Evolutionary conservation across 2,113 vertebrate species (phyloP).

Genomic region (Montifringilla adamsi): DNA sequence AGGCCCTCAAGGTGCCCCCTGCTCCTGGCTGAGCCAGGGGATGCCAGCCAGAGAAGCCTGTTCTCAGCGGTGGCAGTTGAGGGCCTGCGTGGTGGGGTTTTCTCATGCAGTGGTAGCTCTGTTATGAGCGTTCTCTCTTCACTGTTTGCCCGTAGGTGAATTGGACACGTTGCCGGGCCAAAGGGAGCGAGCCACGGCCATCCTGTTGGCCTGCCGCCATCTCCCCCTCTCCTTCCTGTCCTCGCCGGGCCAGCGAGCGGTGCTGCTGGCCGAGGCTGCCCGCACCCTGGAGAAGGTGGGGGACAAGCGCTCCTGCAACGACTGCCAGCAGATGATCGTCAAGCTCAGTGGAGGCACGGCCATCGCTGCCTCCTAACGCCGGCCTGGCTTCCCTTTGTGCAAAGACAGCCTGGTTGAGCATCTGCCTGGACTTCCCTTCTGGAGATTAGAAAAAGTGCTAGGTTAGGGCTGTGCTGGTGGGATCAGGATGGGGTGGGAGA

Average conservation of each 20-base stretch:
- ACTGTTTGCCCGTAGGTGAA: slow-evolving; percentile 57
- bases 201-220: slow-evolving; percentile 93
- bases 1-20: neutral
- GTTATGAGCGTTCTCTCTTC: neutral
- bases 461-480: slow-evolving; percentile 31
- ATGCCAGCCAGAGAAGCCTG: neutral
- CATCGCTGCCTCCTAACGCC: slow-evolving; percentile 84
- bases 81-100: neutral
- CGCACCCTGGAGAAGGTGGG: slow-evolving; percentile 95
- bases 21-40: neutral
- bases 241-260: slow-evolving; percentile 87
- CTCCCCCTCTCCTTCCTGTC: slow-evolving; percentile 93
- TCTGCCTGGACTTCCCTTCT: slow-evolving; percentile 10
- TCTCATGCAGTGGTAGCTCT: neutral
- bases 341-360: slow-evolving; percentile 90
- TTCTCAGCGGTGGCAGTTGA: neutral
- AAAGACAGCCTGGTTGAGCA: neutral
- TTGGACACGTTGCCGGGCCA: slow-evolving; percentile 85
- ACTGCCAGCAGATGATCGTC: slow-evolving; percentile 96
- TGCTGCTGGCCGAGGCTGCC: slow-evolving; percentile 92
- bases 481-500: neutral
- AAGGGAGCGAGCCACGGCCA: slow-evolving; percentile 91
- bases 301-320: slow-evolving; percentile 90
- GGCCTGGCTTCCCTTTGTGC: rapidly evolving
- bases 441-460: slow-evolving; percentile 14